These are phyloP conservation scores for Sitta carolinensis DNA, from an alignment of 2,797 vertebrate genomes.

Conservation along the genomic window DNA sequence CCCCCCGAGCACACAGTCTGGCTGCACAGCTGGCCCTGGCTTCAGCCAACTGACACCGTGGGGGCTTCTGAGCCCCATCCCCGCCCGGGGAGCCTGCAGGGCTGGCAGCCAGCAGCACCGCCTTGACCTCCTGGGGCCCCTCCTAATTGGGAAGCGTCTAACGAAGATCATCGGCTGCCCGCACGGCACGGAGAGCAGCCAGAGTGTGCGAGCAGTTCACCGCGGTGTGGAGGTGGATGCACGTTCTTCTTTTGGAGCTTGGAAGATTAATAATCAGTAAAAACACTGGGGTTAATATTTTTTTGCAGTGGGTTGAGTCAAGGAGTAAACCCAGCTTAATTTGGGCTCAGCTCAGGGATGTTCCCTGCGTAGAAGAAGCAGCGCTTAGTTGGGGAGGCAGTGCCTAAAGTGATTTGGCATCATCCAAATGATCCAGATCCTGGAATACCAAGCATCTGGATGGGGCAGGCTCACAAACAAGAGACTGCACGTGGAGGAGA, in stretches of 20 bases:
- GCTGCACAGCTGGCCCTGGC: not conserved
- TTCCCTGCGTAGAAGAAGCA: rapidly evolving
- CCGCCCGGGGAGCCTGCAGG: not conserved
- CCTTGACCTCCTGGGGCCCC: not conserved
- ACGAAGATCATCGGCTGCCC: not conserved
- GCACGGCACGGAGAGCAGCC: rapidly evolving
- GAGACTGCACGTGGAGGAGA: rapidly evolving
- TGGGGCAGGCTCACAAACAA: not conserved
- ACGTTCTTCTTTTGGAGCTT: not conserved
- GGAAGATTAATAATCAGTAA: not conserved
- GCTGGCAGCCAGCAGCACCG: not conserved
- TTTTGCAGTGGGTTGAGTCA: not conserved
- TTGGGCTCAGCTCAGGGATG: not conserved
- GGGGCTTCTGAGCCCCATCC: not conserved
- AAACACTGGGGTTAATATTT: not conserved
- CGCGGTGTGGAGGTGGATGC: rapidly evolving
- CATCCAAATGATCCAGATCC: not conserved
- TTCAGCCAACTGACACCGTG: not conserved
- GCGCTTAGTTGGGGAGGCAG: rapidly evolving
- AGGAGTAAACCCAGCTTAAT: not conserved
- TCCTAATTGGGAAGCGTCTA: not conserved
- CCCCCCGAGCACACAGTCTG: not conserved
- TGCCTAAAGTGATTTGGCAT: not conserved
- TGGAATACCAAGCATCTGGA: not conserved
- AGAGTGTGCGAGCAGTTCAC: rapidly evolving